These are phyloP conservation scores for Hypselothyrea guttata DNA, from an alignment of 2,888 invertebrate species.

Conservation along the genomic window DNA sequence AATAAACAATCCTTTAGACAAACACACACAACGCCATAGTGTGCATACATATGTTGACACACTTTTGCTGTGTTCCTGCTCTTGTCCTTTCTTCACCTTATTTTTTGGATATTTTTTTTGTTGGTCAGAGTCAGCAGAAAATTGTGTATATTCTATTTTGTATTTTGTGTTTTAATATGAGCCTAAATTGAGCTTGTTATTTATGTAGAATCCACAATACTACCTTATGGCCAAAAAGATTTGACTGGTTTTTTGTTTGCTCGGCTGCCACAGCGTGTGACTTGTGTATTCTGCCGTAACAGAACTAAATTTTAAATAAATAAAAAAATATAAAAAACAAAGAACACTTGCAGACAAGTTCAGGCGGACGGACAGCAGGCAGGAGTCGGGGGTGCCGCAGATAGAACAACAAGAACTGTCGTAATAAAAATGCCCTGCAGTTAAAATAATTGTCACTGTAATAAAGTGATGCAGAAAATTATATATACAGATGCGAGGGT, in stretches of 20 bases:
- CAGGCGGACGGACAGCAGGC: constrained; percentile 9
- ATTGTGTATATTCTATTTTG: constrained; percentile 43
- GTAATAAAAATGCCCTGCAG: constrained; percentile 76
- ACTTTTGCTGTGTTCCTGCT: constrained; percentile 41
- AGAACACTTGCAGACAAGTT: constrained; percentile 14
- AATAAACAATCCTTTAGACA: constrained; percentile 64
- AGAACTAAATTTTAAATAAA: no score
- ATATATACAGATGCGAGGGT: constrained; percentile 54
- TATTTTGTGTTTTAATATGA: constrained; percentile 68
- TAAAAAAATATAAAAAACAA: no score
- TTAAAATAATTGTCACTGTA: constrained; percentile 77
- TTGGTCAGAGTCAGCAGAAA: constrained; percentile 61
- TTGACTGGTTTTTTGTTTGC: constrained; percentile 27
- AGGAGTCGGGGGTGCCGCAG: constrained; percentile 10
- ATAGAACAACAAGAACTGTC: constrained; percentile 61
- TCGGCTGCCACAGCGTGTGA: no score
- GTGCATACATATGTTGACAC: constrained; percentile 60
- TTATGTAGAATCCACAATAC: constrained; percentile 73
- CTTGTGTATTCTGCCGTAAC: no score
- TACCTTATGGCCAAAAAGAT: constrained; percentile 58
- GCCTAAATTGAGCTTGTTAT: constrained; percentile 74
- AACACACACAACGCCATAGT: constrained; percentile 16
- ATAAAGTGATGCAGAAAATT: constrained; percentile 74
- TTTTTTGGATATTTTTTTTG: constrained; percentile 17
- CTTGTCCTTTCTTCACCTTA: constrained; percentile 1